These are phyloP conservation scores for Sesamia inferens DNA, from an alignment of 2,888 invertebrate species.

Conservation along the genomic window DNA sequence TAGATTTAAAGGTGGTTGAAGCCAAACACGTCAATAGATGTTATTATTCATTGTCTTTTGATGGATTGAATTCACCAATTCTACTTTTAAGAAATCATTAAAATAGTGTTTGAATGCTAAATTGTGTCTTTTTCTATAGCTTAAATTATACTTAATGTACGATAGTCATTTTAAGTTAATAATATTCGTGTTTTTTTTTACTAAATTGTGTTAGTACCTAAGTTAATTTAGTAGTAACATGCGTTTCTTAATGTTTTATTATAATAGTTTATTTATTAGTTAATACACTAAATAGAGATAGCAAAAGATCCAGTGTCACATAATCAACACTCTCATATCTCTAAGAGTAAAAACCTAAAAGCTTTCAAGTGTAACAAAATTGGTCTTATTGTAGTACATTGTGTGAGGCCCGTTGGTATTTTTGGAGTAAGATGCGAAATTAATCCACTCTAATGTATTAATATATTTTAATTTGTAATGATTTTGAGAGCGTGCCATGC, in stretches of 20 bases:
- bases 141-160: not conserved
- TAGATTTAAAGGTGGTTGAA: not conserved
- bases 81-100: not conserved
- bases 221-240: not conserved
- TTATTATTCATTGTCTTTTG: not conserved
- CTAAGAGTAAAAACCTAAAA: too few species aligned
- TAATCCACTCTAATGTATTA: not conserved
- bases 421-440: not conserved
- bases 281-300: conserved; percentile 28
- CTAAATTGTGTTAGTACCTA: conserved; percentile 1
- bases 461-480: too few species aligned
- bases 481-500: not conserved
- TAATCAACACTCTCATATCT: too few species aligned
- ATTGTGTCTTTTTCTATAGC: not conserved
- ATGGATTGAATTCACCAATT: not conserved
- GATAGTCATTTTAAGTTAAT: not conserved
- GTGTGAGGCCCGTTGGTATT: not conserved
- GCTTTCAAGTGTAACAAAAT: not conserved
- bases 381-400: not conserved
- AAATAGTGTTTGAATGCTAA: not conserved
- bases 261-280: conserved; percentile 62
- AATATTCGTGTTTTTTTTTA: conserved; percentile 3
- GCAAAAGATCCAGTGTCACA: conserved; percentile 6
- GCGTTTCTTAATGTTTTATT: conserved; percentile 28
- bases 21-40: not conserved